A percentile compares a stretch with the other conserved stretches of the same genome.
phyloP scores from a whole-genome alignment of 2,888 invertebrate genomes.

The Octodonta nipae region DNA sequence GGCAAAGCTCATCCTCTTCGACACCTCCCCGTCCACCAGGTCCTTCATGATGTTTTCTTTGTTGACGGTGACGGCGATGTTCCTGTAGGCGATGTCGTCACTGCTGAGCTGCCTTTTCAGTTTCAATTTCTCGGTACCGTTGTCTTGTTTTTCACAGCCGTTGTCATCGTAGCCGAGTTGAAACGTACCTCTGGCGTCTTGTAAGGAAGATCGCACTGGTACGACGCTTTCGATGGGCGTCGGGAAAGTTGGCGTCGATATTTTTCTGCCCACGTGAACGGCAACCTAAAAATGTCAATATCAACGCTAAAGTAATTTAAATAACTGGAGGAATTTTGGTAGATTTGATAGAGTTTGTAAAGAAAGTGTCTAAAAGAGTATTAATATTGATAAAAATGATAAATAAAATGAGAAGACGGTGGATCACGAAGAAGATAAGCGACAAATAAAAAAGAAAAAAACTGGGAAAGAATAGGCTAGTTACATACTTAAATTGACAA shows the following conservation, averaged over 20 bases:
- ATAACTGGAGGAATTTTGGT: no score
- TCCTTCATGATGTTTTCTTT: constrained; percentile 42
- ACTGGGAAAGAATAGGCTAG: no score
- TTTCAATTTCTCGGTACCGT: constrained; percentile 43
- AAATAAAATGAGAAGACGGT: no score
- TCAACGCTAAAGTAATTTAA: no score
- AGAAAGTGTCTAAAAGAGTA: no score
- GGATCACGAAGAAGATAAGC: no score
- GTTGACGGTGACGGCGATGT: constrained; percentile 32
- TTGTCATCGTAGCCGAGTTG: constrained; percentile 52
- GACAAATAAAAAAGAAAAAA: no score
- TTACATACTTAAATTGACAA: no score
- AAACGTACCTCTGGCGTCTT: constrained; percentile 59
- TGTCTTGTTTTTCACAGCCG: constrained; percentile 45
- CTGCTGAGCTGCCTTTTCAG: constrained; percentile 47
- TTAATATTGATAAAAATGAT: no score
- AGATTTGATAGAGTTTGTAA: no score
- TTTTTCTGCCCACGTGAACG: constrained; percentile 38
- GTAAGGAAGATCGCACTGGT: constrained; percentile 58
- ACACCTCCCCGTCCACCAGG: constrained; percentile 43
- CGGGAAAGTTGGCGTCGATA: constrained; percentile 42
- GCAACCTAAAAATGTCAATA: constrained; percentile 28
- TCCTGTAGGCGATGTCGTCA: constrained; percentile 40
- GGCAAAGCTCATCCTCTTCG: constrained; percentile 56
- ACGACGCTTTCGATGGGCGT: constrained; percentile 44